phyloP scores from a whole-genome alignment of 2,888 invertebrate genomes.

The Trilocha varians region DNA sequence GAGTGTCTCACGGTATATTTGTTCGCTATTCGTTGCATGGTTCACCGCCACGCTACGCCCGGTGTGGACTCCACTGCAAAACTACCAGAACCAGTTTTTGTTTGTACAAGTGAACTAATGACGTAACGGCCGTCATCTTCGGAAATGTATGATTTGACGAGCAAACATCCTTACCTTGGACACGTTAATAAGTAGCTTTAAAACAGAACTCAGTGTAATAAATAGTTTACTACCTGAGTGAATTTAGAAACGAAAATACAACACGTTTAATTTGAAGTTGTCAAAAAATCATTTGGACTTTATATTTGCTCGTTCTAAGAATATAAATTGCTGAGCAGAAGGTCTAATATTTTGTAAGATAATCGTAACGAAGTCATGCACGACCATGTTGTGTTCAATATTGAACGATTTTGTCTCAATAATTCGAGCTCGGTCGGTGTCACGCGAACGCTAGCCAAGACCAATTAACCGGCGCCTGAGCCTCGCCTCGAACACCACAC shows the following conservation, averaged over 20 bases:
- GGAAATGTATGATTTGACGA: conserved; percentile 34
- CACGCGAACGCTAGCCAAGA: conserved; percentile 58
- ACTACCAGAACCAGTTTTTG: conserved; percentile 33
- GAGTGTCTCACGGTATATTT: conserved; percentile 51
- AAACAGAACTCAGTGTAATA: not conserved
- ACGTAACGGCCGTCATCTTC: conserved; percentile 28
- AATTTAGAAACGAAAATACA: not conserved
- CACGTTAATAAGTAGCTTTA: conserved; percentile 6
- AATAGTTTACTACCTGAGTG: not conserved
- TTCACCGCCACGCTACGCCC: conserved; percentile 37
- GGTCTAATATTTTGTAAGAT: conserved; percentile 22
- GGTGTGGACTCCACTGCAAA: conserved; percentile 43
- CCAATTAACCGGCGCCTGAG: conserved; percentile 65
- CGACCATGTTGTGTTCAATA: conserved; percentile 46
- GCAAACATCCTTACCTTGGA: conserved; percentile 30
- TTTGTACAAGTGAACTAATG: conserved; percentile 18
- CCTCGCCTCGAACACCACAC: conserved; percentile 41
- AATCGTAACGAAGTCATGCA: conserved; percentile 52
- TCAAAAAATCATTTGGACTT: not conserved
- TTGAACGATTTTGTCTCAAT: conserved; percentile 61
- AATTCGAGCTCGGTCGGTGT: conserved; percentile 50
- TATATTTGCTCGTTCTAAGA: not conserved
- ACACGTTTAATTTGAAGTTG: not conserved
- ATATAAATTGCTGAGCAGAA: conserved; percentile 10
- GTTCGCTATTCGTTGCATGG: conserved; percentile 37